Evolutionary conservation across 2,113 vertebrate genomes (phyloP), one percentile per base, ranked within the genome.

Genomic region (Pardalotus punctatus): DNA sequence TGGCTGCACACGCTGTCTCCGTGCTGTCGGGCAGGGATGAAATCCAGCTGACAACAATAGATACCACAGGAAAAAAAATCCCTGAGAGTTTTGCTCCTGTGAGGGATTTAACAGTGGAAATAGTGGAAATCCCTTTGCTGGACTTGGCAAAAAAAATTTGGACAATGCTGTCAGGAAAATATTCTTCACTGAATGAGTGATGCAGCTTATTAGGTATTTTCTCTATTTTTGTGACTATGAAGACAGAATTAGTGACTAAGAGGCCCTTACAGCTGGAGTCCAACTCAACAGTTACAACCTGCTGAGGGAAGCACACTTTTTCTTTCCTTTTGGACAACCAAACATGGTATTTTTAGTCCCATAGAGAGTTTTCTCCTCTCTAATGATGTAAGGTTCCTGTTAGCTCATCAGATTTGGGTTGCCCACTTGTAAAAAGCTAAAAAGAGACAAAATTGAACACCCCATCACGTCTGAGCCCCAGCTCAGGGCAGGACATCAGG

Each of bases 241-340:
- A 51, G 74, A 80, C 48, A 90, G 92, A 92, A 86, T 31, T 73
- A 58, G 43, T 88, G 96, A 94, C 64, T 90, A 80, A 96, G 85
- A 96, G 76, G 62, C 64, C 1, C 1, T 70, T 69, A 24, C 6
- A 7, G 86, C 65, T 21, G 2, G 50, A 61, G 64, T 80, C 90
- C 92, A 81, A 23, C n/a, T n/a, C 79, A 66, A 54, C 8, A 14
- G 28, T 86, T 73, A 62, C 65, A 72, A 22, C 67, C 45, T n/a
- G 20, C 94, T 95, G 48, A 82, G 87, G 78, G n/a, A 95, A 89
- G 77, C 58, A 79, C 15, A 35, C 12, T 65, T 86, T 31, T 92
- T 67, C 81, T 81, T 79, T 80, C 92, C 81, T 70, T 91, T 79
- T 51, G 58, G 82, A 77, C 50, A 60, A 77, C 29, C 43, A 51